phyloP scores from a whole-genome alignment of 1,140 invertebrate species.

The Lordiphosa stackelbergi region DNA sequence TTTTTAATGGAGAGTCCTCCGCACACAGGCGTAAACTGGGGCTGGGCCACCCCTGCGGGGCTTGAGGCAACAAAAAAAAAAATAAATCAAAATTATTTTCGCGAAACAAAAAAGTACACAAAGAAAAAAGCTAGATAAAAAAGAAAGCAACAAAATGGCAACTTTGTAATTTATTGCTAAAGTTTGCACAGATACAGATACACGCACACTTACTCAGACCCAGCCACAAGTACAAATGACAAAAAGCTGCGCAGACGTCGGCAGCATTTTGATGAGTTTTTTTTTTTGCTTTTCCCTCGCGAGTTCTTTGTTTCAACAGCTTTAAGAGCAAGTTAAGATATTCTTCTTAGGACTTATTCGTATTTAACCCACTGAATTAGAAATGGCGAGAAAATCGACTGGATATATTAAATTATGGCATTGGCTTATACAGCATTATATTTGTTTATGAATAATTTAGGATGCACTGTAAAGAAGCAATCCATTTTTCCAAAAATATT shows the following conservation, averaged over 20 bases:
- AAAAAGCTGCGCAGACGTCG: constrained; percentile 49
- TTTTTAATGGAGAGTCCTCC: constrained; percentile 72
- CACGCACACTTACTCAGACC: constrained; percentile 38
- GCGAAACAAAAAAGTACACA: constrained; percentile 59
- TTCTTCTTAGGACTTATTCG: neutral
- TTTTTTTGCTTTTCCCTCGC: constrained; percentile 15
- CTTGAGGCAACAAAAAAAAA: constrained; percentile 23
- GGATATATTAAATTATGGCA: no score
- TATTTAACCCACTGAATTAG: constrained; percentile 13
- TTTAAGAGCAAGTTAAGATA: constrained; percentile 21
- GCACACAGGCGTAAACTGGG: constrained; percentile 64
- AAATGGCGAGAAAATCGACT: neutral
- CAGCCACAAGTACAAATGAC: constrained; percentile 53
- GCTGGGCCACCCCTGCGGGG: constrained; percentile 29
- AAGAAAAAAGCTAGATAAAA: constrained; percentile 37
- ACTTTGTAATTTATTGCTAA: constrained; percentile 75
- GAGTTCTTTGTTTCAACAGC: constrained; percentile 10
- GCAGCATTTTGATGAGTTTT: constrained; percentile 55
- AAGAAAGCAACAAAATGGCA: constrained; percentile 73
- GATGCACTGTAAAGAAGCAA: no score
- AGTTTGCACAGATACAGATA: constrained; percentile 61
- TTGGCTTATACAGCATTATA: no score
- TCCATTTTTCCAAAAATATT: no score
- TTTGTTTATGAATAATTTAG: no score
- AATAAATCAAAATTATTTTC: constrained; percentile 76